These are phyloP conservation scores for Drosophila mimetica DNA, from an alignment of 2,888 invertebrate genomes.

Conservation along the genomic window DNA sequence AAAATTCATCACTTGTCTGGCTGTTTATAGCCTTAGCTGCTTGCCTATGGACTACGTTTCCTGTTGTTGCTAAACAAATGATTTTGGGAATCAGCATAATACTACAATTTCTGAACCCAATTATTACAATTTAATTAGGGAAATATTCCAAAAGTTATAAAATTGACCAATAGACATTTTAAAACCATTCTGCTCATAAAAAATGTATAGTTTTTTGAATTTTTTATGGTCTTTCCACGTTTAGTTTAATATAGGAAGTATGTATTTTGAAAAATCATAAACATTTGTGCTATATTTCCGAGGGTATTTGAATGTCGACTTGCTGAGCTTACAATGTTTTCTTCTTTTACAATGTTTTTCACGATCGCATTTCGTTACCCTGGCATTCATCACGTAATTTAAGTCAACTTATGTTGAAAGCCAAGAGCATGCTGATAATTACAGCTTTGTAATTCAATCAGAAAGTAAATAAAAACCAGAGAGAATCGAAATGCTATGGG, in stretches of 20 bases:
- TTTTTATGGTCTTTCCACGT: background rate
- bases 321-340: background rate
- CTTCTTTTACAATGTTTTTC: background rate
- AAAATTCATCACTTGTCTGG: background rate
- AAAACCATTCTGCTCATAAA: background rate
- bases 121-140: no score
- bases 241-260: background rate
- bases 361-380: background rate
- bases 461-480: background rate
- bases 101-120: background rate
- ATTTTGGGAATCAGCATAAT: background rate
- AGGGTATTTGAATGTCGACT: background rate
- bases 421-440: background rate
- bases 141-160: no score
- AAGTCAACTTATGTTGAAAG: background rate
- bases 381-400: background rate
- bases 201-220: background rate
- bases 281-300: background rate
- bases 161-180: no score
- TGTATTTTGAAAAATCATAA: background rate
- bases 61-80: background rate
- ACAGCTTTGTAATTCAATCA: slow-evolving; percentile 2
- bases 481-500: background rate
- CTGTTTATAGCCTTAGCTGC: slow-evolving; percentile 9
- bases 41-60: slow-evolving; percentile 7